These are phyloP conservation scores for Tetragnatha versicolor DNA, from an alignment of 1,140 invertebrate genomes.

Conservation along the genomic window DNA sequence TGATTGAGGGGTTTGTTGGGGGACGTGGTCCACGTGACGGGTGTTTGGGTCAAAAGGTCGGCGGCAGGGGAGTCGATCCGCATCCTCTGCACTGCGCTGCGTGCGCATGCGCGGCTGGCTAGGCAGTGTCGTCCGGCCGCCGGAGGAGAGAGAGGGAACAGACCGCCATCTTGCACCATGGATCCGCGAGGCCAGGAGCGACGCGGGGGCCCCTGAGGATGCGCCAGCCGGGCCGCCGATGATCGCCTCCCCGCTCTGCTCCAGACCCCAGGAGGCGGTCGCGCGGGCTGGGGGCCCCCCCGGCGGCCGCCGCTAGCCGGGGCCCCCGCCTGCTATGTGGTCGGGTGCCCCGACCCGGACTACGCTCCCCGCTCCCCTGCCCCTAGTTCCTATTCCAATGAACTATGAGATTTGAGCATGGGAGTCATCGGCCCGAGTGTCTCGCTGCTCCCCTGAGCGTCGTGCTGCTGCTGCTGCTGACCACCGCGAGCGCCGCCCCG, in stretches of 20 bases:
- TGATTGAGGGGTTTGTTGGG: too few species aligned
- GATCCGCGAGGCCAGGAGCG: conserved; percentile 38
- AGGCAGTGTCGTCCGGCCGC: not conserved
- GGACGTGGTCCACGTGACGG: too few species aligned
- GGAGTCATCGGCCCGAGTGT: conserved; percentile 47
- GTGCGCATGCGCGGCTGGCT: conserved; percentile 25
- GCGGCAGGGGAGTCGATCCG: conserved; percentile 29
- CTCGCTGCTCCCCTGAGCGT: conserved; percentile 41
- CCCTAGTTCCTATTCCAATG: conserved; percentile 54
- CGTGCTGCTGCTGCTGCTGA: not conserved
- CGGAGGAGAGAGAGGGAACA: conserved; percentile 19
- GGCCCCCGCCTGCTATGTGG: conserved; percentile 53
- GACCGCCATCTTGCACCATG: conserved; percentile 40
- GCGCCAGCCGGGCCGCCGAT: conserved; percentile 36
- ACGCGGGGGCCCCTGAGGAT: conserved; percentile 43
- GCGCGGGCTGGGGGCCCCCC: conserved; percentile 47
- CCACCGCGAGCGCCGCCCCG: not conserved
- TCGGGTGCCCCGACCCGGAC: conserved; percentile 48
- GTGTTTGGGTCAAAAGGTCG: not conserved
- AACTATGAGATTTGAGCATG: conserved; percentile 55
- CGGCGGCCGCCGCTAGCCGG: conserved; percentile 51
- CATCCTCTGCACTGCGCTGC: conserved; percentile 32
- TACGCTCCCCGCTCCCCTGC: conserved; percentile 46
- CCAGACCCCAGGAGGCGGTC: conserved; percentile 41
- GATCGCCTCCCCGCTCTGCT: conserved; percentile 34